Evolutionary conservation across 2,113 vertebrate genomes (phyloP).

Genomic region (Murina feae): DNA sequence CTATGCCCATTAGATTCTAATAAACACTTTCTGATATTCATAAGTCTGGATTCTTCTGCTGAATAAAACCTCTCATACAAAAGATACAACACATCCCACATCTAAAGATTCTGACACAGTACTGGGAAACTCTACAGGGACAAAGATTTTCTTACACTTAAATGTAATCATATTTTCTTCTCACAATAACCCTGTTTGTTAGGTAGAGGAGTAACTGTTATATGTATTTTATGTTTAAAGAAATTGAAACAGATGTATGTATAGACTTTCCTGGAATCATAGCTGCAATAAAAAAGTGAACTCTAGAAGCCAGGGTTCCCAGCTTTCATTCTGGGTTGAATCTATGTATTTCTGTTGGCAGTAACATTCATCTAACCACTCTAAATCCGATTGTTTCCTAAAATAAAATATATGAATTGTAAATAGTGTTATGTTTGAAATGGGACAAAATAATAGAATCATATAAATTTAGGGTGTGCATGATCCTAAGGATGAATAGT

Average conservation of each 20-base stretch:
- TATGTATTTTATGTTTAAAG: neutral
- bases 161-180: neutral
- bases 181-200: neutral
- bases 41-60: neutral
- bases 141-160: neutral
- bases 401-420: neutral
- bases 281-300: neutral
- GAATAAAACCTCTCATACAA: constrained; percentile 1
- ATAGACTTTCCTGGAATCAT: neutral
- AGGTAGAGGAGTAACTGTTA: neutral
- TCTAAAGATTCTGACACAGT: neutral
- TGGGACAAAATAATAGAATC: neutral
- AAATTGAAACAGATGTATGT: neutral
- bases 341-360: neutral
- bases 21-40: neutral
- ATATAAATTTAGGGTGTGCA: neutral
- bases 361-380: neutral
- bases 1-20: neutral
- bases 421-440: constrained; percentile 1
- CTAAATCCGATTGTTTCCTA: neutral
- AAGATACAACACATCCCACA: neutral
- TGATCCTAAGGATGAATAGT: neutral
- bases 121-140: neutral
- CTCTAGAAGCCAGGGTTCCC: neutral
- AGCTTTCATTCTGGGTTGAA: neutral